Conservation (phyloP, 2,888 invertebrate genomes). For the Malthinus seriepunctatus region DNA sequence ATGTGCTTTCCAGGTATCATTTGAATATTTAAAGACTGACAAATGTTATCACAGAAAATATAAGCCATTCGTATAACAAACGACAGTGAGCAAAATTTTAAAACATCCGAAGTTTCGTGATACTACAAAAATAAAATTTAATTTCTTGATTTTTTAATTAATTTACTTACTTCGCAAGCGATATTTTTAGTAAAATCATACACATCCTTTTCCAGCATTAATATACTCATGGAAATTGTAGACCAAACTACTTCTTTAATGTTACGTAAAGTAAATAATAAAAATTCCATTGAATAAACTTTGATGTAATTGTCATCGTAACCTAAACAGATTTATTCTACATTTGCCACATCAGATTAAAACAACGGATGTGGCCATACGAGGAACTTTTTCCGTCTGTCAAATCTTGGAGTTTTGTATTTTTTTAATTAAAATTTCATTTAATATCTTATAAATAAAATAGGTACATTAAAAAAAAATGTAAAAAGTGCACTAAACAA, state of each 20-base stretch:
- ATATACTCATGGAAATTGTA: slow-evolving; percentile 37
- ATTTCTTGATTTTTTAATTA: not conserved
- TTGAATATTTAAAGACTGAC: slow-evolving; percentile 49
- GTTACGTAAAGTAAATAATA: slow-evolving; percentile 45
- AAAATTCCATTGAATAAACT: slow-evolving; percentile 46
- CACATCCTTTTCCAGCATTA: slow-evolving; percentile 47
- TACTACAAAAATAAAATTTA: slow-evolving; percentile 40
- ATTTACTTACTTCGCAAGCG: slow-evolving; percentile 47
- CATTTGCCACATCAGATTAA: no score
- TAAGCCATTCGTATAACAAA: slow-evolving; percentile 53
- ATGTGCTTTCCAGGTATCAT: slow-evolving; percentile 52
- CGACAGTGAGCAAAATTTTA: slow-evolving; percentile 52
- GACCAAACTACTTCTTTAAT: slow-evolving; percentile 31
- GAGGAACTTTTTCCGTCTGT: no score
- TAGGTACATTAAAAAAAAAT: no score
- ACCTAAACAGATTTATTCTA: slow-evolving; percentile 50
- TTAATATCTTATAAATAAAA: no score
- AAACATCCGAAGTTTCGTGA: slow-evolving; percentile 51
- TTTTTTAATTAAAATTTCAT: no score
- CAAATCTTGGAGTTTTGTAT: no score
- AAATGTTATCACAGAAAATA: slow-evolving; percentile 54
- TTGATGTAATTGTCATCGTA: slow-evolving; percentile 36
- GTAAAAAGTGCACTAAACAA: no score
- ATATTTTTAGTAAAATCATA: slow-evolving; percentile 46
- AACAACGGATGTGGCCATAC: no score